A percentile compares a stretch with the other conserved stretches of the same genome.
Evolutionary conservation across 92 coral and sea anemone species (phyloP).

Genomic region (Phenganax subtilis): DNA sequence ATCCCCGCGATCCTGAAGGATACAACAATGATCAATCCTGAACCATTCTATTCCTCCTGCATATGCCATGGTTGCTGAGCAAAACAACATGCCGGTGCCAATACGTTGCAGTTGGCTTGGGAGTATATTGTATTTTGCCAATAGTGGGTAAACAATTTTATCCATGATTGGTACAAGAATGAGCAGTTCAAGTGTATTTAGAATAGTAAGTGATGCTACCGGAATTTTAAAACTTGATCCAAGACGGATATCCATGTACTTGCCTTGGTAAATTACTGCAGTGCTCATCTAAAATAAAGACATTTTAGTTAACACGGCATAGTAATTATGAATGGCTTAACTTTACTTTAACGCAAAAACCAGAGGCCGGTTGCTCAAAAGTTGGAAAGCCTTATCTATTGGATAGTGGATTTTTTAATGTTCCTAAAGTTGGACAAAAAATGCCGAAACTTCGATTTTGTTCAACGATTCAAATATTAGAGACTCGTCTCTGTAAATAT

Average conservation of each 20-base stretch:
- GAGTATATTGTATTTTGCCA: constrained; percentile 53
- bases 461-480: no score
- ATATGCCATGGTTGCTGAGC: constrained; percentile 66
- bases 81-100: constrained; percentile 80
- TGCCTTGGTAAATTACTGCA: constrained; percentile 71
- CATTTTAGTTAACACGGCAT: neutral
- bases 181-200: constrained; percentile 55
- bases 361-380: no score
- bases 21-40: constrained; percentile 33
- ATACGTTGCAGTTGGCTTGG: constrained; percentile 76
- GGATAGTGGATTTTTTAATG: no score
- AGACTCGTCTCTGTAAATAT: no score
- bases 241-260: constrained; percentile 64
- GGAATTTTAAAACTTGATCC: constrained; percentile 51
- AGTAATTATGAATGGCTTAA: no score
- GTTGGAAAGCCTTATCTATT: no score
- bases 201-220: constrained; percentile 60
- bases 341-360: no score
- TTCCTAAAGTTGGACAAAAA: no score
- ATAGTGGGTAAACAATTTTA: constrained; percentile 69
- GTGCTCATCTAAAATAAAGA: constrained; percentile 68
- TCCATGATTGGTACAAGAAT: constrained; percentile 76
- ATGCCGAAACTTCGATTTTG: no score
- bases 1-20: neutral
- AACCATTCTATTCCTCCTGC: constrained; percentile 68